Evolutionary conservation across 2,113 vertebrate genomes (phyloP).

Genomic region (Lepidothrix coronata): DNA sequence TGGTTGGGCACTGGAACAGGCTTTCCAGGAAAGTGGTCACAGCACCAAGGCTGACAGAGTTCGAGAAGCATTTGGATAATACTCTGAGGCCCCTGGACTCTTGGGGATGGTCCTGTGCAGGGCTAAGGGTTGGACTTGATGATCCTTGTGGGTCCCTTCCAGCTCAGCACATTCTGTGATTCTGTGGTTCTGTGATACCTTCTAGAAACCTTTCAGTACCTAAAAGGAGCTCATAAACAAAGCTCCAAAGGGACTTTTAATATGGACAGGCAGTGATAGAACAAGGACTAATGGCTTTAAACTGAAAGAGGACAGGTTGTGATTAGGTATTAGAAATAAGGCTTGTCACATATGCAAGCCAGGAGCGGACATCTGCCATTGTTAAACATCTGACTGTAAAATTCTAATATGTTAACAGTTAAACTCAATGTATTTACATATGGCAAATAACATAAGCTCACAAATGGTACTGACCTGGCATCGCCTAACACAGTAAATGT

Average conservation of each 20-base stretch:
- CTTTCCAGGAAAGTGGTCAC: too few relatives aligned
- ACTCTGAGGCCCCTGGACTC: too few relatives aligned
- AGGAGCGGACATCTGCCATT: neutral
- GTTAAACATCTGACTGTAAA: neutral
- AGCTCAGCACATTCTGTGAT: neutral
- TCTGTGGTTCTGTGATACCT: neutral
- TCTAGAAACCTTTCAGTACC: neutral
- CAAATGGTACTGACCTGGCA: neutral
- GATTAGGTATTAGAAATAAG: neutral
- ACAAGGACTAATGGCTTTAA: neutral
- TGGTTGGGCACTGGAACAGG: too few relatives aligned
- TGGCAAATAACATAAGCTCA: neutral
- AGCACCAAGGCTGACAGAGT: too few relatives aligned
- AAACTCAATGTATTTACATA: neutral
- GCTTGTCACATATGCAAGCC: neutral
- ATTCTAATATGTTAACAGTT: neutral
- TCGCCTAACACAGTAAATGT: neutral
- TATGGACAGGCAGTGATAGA: rapidly evolving
- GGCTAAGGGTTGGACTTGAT: too few relatives aligned
- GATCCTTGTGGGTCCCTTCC: too few relatives aligned
- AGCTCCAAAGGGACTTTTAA: neutral
- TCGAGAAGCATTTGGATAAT: too few relatives aligned
- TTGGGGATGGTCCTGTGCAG: too few relatives aligned
- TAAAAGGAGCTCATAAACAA: neutral
- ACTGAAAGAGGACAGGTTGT: neutral